Evolutionary conservation across 2,797 vertebrate genomes (phyloP), one percentile per base, ranked within the genome.

Genomic region (Urosaurus nigricauda): DNA sequence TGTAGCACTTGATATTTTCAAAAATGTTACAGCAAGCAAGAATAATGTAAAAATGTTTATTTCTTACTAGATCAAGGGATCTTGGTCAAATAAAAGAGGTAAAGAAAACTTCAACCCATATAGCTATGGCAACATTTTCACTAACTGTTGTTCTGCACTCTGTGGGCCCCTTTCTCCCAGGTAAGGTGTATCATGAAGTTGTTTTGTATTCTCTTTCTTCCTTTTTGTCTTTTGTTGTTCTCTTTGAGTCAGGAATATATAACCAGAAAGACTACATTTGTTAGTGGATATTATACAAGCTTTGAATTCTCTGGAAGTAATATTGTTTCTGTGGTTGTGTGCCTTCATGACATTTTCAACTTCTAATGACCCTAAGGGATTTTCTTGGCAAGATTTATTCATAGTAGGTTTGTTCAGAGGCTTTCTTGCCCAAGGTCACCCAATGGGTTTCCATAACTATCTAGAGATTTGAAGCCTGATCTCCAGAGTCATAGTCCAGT

Each of bases 21-120:
- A 88, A 26, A 40, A 2, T 81, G 13, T 32, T 80, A 51, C 70
- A 84, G 74, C 71, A 89, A 60, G 40, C 24, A 79, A 85, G 32
- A 79, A 32, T 74, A 85, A 80, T 58, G 29, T n/a, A 51, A 90
- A 16, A 47, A 88, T 91, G 0, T 93, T 91, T 40, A n/a, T 96
- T 68, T 97, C 92, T 95, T 93, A 97, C 89, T 96, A 99, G 99
- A 99, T 99, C 95, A 99, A 99, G 97, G 99, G 99, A 78, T 99
- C 98, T 0, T 99, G 99, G 99, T 99, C 99, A 92, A 98, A 98
- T 95, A 99, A 99, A 97, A 98, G 98, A 97, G 98, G 98, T 87
- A 99, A 99, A 97, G 99, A 99, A 92, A 99, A 99, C 96, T 99
- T 98, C 94, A 99, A 99, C 94, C 99, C 99, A 43, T 99, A 99